These are phyloP conservation scores for Nautilus pompilius DNA, from an alignment of 1,140 invertebrate species.

Conservation along the genomic window DNA sequence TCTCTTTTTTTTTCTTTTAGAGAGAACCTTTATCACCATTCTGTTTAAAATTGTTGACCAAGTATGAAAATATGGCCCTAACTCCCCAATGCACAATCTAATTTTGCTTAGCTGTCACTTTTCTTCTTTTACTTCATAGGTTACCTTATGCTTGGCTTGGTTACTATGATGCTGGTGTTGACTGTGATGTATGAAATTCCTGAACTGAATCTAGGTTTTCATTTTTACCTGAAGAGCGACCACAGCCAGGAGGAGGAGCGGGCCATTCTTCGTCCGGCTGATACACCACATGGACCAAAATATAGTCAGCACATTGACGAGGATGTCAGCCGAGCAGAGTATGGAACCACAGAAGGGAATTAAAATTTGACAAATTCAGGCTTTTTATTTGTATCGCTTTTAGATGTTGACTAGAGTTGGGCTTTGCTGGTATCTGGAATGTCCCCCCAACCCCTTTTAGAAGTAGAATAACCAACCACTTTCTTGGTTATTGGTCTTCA, in stretches of 20 bases:
- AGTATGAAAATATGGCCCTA: no score
- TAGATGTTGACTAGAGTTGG: neutral
- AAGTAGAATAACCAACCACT: constrained; percentile 4
- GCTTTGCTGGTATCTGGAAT: constrained; percentile 8
- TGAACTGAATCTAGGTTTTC: constrained; percentile 75
- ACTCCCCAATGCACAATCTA: no score
- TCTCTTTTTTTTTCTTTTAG: no score
- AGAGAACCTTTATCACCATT: no score
- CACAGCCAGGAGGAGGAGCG: constrained; percentile 59
- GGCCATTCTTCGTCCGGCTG: constrained; percentile 26
- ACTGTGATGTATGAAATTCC: constrained; percentile 84
- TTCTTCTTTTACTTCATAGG: constrained; percentile 57
- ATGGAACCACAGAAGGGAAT: no score
- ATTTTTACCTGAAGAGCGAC: constrained; percentile 70
- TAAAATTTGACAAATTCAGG: no score
- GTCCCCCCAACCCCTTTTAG: constrained; percentile 5
- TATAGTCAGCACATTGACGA: constrained; percentile 46
- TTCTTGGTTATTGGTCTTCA: neutral
- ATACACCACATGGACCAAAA: constrained; percentile 26
- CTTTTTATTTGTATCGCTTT: no score
- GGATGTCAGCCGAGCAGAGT: constrained; percentile 8
- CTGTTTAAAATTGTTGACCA: no score
- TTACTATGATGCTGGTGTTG: constrained; percentile 78
- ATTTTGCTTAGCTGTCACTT: no score
- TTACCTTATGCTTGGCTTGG: constrained; percentile 74